These are phyloP conservation scores for Siniperca chuatsi DNA, from an alignment of 2,113 vertebrate species.

Conservation along the genomic window DNA sequence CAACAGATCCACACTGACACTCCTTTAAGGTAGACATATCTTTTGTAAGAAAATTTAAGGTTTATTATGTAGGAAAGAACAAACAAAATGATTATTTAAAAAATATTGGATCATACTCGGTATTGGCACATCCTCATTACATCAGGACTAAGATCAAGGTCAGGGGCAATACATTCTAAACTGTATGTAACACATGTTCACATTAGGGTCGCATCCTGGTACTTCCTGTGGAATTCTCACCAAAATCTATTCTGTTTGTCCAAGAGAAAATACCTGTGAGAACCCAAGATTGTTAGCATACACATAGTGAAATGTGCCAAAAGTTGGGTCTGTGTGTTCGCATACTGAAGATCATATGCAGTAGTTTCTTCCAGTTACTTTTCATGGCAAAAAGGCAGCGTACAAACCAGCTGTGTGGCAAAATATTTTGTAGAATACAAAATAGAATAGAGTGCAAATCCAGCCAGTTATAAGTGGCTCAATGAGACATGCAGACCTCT, in stretches of 20 bases:
- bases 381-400: not conserved
- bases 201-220: not conserved
- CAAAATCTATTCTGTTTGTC: not conserved
- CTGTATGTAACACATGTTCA: too few relatives aligned
- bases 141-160: not conserved
- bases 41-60: too few relatives aligned
- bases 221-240: not conserved
- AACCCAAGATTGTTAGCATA: not conserved
- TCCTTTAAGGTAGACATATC: too few relatives aligned
- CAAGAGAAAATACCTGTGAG: not conserved
- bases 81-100: too few relatives aligned
- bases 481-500: not conserved
- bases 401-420: not conserved
- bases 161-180: not conserved
- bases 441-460: not conserved
- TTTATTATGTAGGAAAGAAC: too few relatives aligned
- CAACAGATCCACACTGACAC: too few relatives aligned
- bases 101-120: too few relatives aligned
- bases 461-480: not conserved
- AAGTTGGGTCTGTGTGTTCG: too few relatives aligned
- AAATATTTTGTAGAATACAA: not conserved
- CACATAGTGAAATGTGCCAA: too few relatives aligned
- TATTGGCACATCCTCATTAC: not conserved
- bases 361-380: not conserved
- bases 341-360: too few relatives aligned